These are phyloP conservation scores for Oncopeltus fasciatus DNA, from an alignment of 1,140 invertebrate genomes.

Conservation along the genomic window DNA sequence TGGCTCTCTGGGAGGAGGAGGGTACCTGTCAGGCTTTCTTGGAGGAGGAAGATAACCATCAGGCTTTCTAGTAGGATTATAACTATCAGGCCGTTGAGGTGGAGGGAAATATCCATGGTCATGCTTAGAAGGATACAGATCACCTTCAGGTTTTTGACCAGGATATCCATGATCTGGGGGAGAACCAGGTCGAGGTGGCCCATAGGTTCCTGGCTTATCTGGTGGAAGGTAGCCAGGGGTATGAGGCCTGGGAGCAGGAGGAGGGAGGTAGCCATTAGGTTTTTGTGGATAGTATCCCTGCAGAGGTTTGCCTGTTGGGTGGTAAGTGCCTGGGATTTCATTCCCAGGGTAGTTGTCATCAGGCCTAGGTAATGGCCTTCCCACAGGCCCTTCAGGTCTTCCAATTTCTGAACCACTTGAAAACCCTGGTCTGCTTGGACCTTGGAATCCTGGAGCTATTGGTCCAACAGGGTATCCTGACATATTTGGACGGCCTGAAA, in stretches of 20 bases:
- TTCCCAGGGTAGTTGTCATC: not conserved
- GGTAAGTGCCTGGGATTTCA: slow-evolving; percentile 9
- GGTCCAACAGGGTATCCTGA: too few species aligned
- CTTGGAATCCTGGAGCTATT: too few species aligned
- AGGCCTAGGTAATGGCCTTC: not conserved
- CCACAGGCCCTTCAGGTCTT: not conserved
- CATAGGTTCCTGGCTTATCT: not conserved
- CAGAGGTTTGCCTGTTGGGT: not conserved
- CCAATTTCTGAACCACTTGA: too few species aligned
- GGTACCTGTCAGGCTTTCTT: not conserved
- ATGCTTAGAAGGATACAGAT: not conserved
- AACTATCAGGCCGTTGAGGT: not conserved
- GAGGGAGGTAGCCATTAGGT: slow-evolving; percentile 1
- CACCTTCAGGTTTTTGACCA: not conserved
- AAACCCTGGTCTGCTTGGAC: too few species aligned
- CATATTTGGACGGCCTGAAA: too few species aligned
- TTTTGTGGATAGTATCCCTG: not conserved
- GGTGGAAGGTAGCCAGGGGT: not conserved
- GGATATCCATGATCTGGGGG: not conserved
- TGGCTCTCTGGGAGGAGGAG: not conserved
- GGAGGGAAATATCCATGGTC: not conserved
- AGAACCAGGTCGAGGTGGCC: not conserved
- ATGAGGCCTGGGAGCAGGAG: not conserved
- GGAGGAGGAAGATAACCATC: not conserved
- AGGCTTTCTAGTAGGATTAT: not conserved